Evolutionary conservation across 1,140 invertebrate species (phyloP).

Genomic region (Pogonognathellus flavescens): DNA sequence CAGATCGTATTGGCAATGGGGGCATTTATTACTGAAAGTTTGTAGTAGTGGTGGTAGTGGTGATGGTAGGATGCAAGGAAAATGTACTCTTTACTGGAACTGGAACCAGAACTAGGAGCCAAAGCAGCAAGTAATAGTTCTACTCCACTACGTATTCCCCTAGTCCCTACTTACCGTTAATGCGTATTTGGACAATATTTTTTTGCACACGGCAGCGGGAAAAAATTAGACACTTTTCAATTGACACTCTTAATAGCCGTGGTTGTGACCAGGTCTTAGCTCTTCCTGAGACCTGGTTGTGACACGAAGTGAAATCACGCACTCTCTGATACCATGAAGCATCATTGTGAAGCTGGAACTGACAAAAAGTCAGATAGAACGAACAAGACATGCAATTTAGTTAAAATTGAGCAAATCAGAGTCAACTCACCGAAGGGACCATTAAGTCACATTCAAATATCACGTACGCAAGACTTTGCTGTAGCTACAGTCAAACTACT

Average conservation of each 20-base stretch:
- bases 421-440: constrained; percentile 45
- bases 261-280: too few relatives aligned
- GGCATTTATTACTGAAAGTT: constrained; percentile 47
- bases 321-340: not conserved
- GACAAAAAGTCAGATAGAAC: constrained; percentile 10
- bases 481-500: not conserved
- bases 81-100: constrained; percentile 9
- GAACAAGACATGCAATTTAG: constrained; percentile 48
- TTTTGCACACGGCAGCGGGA: constrained; percentile 11
- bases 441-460: constrained; percentile 49
- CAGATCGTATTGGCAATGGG: constrained; percentile 38
- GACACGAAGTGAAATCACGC: constrained; percentile 13
- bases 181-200: constrained; percentile 47
- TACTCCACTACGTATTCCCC: not conserved
- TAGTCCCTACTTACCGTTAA: not conserved
- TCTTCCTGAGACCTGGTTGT: not conserved
- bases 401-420: constrained; percentile 49
- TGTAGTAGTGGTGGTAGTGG: not conserved
- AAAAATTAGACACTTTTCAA: constrained; percentile 19
- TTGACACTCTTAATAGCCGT: constrained; percentile 9
- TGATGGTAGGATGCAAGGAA: constrained; percentile 2
- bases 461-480: constrained; percentile 8
- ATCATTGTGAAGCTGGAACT: constrained; percentile 13
- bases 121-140: not conserved
- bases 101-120: too few relatives aligned